These are phyloP conservation scores for Phoenoteleia sp. DNA, from an alignment of 2,888 invertebrate genomes.

Conservation along the genomic window DNA sequence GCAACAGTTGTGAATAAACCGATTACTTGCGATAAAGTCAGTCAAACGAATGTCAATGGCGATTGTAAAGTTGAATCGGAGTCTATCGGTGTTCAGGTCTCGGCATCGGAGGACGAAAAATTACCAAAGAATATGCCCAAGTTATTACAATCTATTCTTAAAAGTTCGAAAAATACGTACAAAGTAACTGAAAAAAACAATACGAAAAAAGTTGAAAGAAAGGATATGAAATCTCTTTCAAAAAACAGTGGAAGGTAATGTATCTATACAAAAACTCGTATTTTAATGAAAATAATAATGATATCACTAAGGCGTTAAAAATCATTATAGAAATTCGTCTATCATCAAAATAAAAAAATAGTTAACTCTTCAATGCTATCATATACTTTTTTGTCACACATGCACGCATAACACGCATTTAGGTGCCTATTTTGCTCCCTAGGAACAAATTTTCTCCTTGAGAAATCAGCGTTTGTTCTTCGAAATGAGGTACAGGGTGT, in stretches of 20 bases:
- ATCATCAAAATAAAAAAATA: too few species aligned
- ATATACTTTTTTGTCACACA: too few species aligned
- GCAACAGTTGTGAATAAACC: conserved; percentile 85
- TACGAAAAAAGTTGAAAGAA: conserved; percentile 64
- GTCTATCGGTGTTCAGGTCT: conserved; percentile 84
- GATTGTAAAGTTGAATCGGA: conserved; percentile 74
- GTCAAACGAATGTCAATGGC: conserved; percentile 81
- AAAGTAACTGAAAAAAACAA: conserved; percentile 68
- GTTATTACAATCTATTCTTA: conserved; percentile 79
- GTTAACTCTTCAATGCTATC: too few species aligned
- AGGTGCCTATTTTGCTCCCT: too few species aligned
- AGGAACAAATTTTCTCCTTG: too few species aligned
- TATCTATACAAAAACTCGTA: too few species aligned
- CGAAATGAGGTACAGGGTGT: too few species aligned
- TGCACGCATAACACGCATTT: too few species aligned
- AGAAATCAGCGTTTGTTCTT: too few species aligned
- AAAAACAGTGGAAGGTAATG: neutral
- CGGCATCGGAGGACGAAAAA: conserved; percentile 81
- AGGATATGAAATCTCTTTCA: conserved; percentile 74
- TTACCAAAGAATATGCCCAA: conserved; percentile 82
- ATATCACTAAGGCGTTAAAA: too few species aligned
- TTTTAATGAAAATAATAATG: too few species aligned
- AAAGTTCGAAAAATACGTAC: conserved; percentile 80
- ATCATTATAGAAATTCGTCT: too few species aligned
- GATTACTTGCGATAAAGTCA: conserved; percentile 82